Evolutionary conservation across 2,797 vertebrate species (phyloP).

Genomic region (Poeciliopsis infans): DNA sequence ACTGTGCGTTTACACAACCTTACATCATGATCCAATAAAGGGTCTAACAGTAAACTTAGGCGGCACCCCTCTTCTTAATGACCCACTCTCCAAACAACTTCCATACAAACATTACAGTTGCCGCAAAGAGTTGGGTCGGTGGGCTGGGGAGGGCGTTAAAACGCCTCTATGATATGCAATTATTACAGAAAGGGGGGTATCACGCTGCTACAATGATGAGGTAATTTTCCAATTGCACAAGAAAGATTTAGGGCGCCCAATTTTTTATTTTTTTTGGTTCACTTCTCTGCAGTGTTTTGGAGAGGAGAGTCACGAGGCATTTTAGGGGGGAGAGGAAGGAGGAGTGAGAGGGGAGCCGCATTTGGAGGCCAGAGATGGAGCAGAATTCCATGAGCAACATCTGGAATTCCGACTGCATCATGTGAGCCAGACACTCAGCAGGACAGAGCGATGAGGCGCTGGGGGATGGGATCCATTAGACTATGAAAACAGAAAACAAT

Average conservation of each 20-base stretch:
- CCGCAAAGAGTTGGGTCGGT: conserved; percentile 26
- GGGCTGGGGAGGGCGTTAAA: conserved; percentile 26
- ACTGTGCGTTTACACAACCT: conserved; percentile 26
- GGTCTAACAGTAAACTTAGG: conserved; percentile 54
- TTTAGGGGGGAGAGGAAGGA: conserved; percentile 34
- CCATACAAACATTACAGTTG: conserved; percentile 9
- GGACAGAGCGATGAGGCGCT: conserved; percentile 36
- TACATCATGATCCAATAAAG: conserved; percentile 52
- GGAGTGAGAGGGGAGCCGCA: conserved; percentile 60
- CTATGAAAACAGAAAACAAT: background rate
- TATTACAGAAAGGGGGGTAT: conserved; percentile 44
- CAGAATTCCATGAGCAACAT: conserved; percentile 83
- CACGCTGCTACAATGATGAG: conserved; percentile 53
- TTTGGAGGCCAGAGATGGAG: conserved; percentile 77
- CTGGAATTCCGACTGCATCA: conserved; percentile 82
- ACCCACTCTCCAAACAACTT: conserved; percentile 48
- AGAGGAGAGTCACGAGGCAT: conserved; percentile 69
- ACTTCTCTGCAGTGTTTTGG: conserved; percentile 51
- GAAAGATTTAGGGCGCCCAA: conserved; percentile 53
- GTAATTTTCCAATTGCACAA: conserved; percentile 64
- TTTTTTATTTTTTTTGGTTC: conserved; percentile 51
- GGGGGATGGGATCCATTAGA: conserved; percentile 47
- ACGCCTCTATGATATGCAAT: conserved; percentile 46
- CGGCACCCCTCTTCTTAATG: conserved; percentile 54
- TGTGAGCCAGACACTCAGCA: conserved; percentile 59